These are phyloP conservation scores for Agapostemon virescens DNA, from an alignment of 2,888 invertebrate genomes.

Conservation along the genomic window DNA sequence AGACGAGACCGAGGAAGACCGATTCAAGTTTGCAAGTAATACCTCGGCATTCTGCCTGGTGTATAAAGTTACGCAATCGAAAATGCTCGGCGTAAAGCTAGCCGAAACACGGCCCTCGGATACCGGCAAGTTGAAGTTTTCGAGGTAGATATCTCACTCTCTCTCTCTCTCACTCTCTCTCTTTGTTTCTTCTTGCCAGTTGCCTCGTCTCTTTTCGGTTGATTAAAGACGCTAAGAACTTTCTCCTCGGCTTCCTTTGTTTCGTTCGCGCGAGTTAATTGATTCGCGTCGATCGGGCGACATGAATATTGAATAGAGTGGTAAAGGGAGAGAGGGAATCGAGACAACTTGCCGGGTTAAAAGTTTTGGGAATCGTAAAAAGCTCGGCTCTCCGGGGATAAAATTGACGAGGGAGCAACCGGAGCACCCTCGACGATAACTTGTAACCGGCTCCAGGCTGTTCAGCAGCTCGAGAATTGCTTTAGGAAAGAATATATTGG, in stretches of 20 bases:
- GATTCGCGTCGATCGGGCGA: conserved; percentile 19
- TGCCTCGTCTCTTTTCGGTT: conserved; percentile 11
- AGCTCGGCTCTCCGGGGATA: not conserved
- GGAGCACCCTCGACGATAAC: not conserved
- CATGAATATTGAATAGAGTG: conserved; percentile 29
- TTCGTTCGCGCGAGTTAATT: conserved; percentile 29
- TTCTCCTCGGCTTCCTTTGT: conserved; percentile 7
- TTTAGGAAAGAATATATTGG: too few species aligned
- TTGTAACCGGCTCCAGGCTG: not conserved
- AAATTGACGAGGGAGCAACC: not conserved
- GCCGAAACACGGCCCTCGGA: conserved; percentile 11
- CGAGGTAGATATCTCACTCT: not conserved
- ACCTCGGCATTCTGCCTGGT: not conserved
- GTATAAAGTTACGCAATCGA: conserved; percentile 38
- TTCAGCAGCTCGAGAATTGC: too few species aligned
- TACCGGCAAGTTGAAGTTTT: conserved; percentile 17
- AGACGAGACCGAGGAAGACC: not conserved
- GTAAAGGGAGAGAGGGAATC: not conserved
- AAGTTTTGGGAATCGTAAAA: not conserved
- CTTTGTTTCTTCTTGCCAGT: not conserved
- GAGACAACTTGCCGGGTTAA: not conserved
- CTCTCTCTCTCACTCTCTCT: not conserved
- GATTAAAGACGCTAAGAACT: conserved; percentile 37
- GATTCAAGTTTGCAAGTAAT: conserved; percentile 17
- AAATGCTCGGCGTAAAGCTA: conserved; percentile 15